Conservation (phyloP, 1,140 invertebrate genomes). For the Sycophaga agraensis region DNA sequence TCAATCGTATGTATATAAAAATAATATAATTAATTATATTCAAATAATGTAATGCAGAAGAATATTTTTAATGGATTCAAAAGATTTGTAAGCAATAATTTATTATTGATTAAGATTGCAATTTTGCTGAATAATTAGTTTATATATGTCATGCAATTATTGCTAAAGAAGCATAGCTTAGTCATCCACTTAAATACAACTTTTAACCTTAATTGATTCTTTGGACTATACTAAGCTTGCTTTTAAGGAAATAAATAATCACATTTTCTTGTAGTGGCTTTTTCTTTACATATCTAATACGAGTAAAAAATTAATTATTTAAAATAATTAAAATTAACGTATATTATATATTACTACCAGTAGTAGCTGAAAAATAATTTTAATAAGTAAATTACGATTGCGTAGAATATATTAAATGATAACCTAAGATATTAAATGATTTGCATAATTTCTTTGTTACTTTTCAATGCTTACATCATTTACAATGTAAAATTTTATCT, state of each 20-base stretch:
- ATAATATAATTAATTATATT: neutral
- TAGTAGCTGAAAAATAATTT: no score
- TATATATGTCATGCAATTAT: neutral
- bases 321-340: neutral
- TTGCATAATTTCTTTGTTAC: no score
- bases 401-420: no score
- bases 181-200: slow-evolving; percentile 1
- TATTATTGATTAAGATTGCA: neutral
- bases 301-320: neutral
- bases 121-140: neutral
- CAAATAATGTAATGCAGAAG: neutral
- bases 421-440: no score
- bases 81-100: slow-evolving; percentile 4
- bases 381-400: slow-evolving; percentile 8
- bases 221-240: neutral
- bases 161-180: neutral
- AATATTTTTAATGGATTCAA: neutral
- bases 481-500: no score
- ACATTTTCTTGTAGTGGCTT: slow-evolving; percentile 3
- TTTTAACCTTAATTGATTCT: neutral
- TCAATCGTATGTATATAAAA: neutral
- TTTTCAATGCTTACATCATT: no score
- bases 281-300: neutral
- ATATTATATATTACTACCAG: neutral
- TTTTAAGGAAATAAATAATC: slow-evolving; percentile 3